Evolutionary conservation across 2,888 invertebrate genomes (phyloP).

Genomic region (Acanthosepion pharaonis): DNA sequence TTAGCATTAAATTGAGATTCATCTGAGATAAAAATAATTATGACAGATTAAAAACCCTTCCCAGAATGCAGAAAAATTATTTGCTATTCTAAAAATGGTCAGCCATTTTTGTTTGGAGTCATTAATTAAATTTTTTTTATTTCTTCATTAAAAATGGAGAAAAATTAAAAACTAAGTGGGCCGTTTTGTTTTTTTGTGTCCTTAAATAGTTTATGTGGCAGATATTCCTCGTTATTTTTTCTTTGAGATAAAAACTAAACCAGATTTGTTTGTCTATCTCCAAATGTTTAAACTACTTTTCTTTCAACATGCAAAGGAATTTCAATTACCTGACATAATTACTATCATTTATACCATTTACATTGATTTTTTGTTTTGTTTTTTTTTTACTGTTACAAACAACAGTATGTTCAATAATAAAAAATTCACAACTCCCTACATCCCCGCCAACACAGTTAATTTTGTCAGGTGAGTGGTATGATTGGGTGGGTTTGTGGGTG

Average conservation of each 20-base stretch:
- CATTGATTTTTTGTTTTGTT: neutral
- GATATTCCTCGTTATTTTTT: neutral
- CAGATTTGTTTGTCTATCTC: neutral
- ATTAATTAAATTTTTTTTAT: neutral
- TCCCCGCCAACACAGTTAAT: neutral
- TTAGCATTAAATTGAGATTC: neutral
- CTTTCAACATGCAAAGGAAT: constrained; percentile 7
- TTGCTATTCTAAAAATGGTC: neutral
- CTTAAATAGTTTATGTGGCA: neutral
- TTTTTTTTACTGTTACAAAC: neutral
- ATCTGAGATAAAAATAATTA: neutral
- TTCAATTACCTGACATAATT: neutral
- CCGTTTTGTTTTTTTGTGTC: neutral
- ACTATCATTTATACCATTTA: neutral
- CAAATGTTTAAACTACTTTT: neutral
- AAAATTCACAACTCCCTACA: neutral
- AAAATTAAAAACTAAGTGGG: neutral
- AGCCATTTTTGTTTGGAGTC: neutral
- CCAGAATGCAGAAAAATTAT: neutral
- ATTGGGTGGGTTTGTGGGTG: constrained; percentile 33
- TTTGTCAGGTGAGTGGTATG: neutral
- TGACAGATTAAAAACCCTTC: neutral
- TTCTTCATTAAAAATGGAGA: neutral
- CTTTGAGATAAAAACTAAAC: neutral
- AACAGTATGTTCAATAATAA: neutral